Base-by-base conservation (phyloP, 2,797 vertebrate species). In the Acomys russatus region DNA sequence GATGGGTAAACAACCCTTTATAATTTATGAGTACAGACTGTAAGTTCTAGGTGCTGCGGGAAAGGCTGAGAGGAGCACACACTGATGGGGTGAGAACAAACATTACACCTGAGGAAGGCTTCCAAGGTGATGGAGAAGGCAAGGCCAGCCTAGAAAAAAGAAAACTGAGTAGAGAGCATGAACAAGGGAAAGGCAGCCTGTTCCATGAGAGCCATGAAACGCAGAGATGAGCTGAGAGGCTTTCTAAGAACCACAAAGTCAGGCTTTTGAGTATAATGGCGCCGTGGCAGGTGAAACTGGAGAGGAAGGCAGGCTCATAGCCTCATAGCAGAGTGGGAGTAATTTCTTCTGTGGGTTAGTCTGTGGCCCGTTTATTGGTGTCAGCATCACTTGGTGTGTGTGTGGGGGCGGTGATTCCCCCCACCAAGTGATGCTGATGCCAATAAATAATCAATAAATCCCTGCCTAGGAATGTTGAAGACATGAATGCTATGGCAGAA, bases 171-270 rank as follows among this genome's bases (percentile, higher is more conserved):
- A 20, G 66, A n/a, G 73, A 22, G 66, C 66, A 66, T 51, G 35
- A 71, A 56, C 80, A 82, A 20, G 71, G 77, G 83, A 59, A 80
- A 82, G 18, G 17, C 44, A 18, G 64, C 30, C 17, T n/a, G 10
- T 38, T 22, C 74, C 74, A 22, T 18, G 38, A 73, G 18, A 82
- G 70, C 23, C 59, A 0, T 35, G 73, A 76, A 49, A n/a, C 74
- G 17, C 10, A 44, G 25, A 68, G 59, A 30, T 18, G 66, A 68
- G 63, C 59, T 3, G 71, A 80, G 78, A 38, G 17, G 1, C 61
- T 95, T 95, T 66, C 88, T 88, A 68, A 88, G 28, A 97, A 25
- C 44, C 20, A 23, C 23, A 20, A 22, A 70, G 77, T 30, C 25
- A 84, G 18, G 23, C 80, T 51, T 79, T 92, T 56, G 63, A 35